Base-by-base conservation (phyloP, 1,140 invertebrate genomes). In the Cepaea nemoralis region DNA sequence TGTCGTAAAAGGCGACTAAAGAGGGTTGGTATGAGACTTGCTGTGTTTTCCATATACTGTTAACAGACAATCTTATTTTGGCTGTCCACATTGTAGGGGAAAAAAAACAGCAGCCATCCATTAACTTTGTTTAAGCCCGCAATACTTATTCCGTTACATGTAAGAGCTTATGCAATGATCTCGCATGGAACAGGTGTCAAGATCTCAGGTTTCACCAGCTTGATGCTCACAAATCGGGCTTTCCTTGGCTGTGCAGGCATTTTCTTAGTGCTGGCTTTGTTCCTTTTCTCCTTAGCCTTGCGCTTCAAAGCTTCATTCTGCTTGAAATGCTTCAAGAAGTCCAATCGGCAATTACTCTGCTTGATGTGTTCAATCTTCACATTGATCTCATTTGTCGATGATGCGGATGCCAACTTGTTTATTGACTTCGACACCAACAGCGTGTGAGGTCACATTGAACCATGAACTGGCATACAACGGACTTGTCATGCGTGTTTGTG, bases 361-460 rank as follows among this genome's bases (percentile, higher is more conserved):
- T 95, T 97, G 10, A 99, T 94, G 88, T 99, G 99, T 91, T 99
- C 99, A 91, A 99, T 95, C 84, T 99, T 94, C 37, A 99, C 94
- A 92, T 99, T 99, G 89, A 99, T 99, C 85, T 94, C 95, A n/a
- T 92, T 99, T 99, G 42, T 97, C 95, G 86, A 99, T 95, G 88
- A 99, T 97, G 84, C 92, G 89, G 80, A 90, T 88, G 74, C 97
- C 94, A 10, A 99, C 97, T 87, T 97, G 93, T 93, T 99, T 99
- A 93, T 99, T 99, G n/a, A 99, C 98, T 91, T 99, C 97, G 27
- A 99, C 96, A 89, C 99, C 98, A 78, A 99, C 94, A 87, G 98
- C 98, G 90, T 98, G 98, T 78, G 95, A 95, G 31, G 98, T 99
- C 0, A 99, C 98, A 88, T 99, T 99, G 93, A 96, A 99, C 0